Conservation (phyloP, 2,797 vertebrate species). For the Hemibagrus guttatus region DNA sequence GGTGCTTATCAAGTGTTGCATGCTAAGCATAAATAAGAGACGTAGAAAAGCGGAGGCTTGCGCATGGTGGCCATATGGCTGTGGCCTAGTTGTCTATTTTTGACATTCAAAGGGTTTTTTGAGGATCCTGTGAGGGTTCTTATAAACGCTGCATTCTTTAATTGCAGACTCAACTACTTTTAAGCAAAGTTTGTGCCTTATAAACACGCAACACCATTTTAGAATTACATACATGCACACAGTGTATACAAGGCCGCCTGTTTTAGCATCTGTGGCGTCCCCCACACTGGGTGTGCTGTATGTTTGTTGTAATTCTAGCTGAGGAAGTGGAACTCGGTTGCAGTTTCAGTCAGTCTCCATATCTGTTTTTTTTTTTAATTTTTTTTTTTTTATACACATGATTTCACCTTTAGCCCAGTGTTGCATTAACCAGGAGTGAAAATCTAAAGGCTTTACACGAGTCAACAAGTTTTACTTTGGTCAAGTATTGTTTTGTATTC, state of each 20-base stretch:
- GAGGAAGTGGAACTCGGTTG: slow-evolving; percentile 11
- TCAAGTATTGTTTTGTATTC: not conserved
- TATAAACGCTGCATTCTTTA: slow-evolving; percentile 21
- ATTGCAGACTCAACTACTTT: slow-evolving; percentile 20
- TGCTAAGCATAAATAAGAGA: not conserved
- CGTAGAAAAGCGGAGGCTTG: not conserved
- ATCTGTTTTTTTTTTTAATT: not conserved
- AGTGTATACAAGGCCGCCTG: not conserved
- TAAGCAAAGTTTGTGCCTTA: not conserved
- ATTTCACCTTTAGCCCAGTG: not conserved
- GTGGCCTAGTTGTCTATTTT: slow-evolving; percentile 24
- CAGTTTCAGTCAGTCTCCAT: not conserved
- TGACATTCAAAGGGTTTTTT: not conserved
- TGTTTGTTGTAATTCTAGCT: slow-evolving; percentile 21
- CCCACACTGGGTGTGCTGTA: slow-evolving; percentile 7
- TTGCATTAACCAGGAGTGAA: not conserved
- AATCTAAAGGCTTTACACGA: not conserved
- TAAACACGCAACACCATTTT: slow-evolving; percentile 17
- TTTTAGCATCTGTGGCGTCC: slow-evolving; percentile 18
- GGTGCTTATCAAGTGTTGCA: not conserved
- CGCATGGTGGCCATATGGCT: slow-evolving; percentile 24
- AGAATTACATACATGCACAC: not conserved
- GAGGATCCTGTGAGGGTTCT: not conserved
- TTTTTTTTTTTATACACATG: not conserved
- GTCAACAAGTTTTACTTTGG: not conserved